phyloP scores from a whole-genome alignment of 2,888 invertebrate genomes.

The Spisula subtruncata region DNA sequence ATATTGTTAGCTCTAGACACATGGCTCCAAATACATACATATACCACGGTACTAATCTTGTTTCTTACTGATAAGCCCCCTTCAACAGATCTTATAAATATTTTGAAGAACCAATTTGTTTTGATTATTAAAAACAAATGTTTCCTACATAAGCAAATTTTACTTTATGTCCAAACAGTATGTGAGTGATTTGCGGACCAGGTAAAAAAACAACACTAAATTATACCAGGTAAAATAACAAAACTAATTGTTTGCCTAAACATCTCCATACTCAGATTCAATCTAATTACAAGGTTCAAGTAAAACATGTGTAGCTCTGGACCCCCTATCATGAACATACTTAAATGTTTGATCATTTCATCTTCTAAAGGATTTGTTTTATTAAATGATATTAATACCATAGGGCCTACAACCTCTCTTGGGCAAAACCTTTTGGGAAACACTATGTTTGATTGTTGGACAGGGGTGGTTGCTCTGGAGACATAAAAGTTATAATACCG shows the following conservation, averaged over 20 bases:
- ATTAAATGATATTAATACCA: no score
- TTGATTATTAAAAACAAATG: slow-evolving; percentile 26
- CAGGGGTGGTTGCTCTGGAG: no score
- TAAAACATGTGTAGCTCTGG: neutral
- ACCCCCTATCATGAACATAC: no score
- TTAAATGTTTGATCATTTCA: no score
- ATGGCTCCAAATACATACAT: neutral
- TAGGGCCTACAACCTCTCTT: no score
- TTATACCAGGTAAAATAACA: slow-evolving; percentile 11
- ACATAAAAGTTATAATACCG: no score
- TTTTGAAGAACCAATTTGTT: slow-evolving; percentile 2
- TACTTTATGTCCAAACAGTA: neutral
- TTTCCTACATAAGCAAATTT: neutral
- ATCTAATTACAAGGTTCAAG: neutral
- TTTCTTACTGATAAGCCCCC: neutral
- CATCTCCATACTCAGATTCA: slow-evolving; percentile 2
- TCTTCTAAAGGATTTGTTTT: no score
- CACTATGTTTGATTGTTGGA: no score
- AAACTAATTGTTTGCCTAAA: neutral
- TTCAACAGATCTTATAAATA: slow-evolving; percentile 20
- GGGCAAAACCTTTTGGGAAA: no score
- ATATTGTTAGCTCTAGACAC: neutral
- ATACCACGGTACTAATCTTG: neutral
- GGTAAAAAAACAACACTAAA: neutral
- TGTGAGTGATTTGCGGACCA: neutral